phyloP scores from a whole-genome alignment of 1,140 invertebrate species.

The Temnothorax curvispinosus region DNA sequence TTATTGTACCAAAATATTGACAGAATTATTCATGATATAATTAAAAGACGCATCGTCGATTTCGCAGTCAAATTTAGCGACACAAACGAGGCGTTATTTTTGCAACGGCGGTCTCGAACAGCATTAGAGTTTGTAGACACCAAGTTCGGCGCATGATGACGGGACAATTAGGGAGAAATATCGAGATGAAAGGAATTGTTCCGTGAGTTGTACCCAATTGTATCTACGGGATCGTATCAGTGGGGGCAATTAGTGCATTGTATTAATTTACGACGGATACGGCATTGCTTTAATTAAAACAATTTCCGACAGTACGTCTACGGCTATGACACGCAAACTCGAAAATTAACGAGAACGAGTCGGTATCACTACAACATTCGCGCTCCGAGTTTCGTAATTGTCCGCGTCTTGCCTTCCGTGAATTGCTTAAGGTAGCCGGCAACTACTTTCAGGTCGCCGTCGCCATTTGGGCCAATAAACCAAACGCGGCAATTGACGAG shows the following conservation, averaged over 20 bases:
- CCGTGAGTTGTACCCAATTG: slow-evolving; percentile 49
- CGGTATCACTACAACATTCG: not conserved
- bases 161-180: slow-evolving; percentile 55
- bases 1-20: not conserved
- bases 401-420: slow-evolving; percentile 33
- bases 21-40: not conserved
- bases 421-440: slow-evolving; percentile 26
- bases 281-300: slow-evolving; percentile 55
- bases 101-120: not conserved
- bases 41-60: not conserved
- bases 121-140: slow-evolving; percentile 25
- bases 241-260: slow-evolving; percentile 45
- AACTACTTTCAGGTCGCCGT: not conserved
- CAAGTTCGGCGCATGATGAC: slow-evolving; percentile 18
- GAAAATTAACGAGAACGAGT: slow-evolving; percentile 48
- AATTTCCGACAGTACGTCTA: slow-evolving; percentile 36
- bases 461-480: slow-evolving; percentile 37
- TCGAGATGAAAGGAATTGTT: slow-evolving; percentile 58
- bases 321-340: slow-evolving; percentile 31
- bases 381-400: slow-evolving; percentile 30
- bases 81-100: not conserved
- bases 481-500: slow-evolving; percentile 12
- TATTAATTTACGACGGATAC: slow-evolving; percentile 54
- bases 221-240: slow-evolving; percentile 39
- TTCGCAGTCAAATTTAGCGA: slow-evolving; percentile 2